Evolutionary conservation across 53 echinoderm and acorn worm genomes (phyloP), one percentile per base, ranked within the genome.

Genomic region (Echinometra lucunter): DNA sequence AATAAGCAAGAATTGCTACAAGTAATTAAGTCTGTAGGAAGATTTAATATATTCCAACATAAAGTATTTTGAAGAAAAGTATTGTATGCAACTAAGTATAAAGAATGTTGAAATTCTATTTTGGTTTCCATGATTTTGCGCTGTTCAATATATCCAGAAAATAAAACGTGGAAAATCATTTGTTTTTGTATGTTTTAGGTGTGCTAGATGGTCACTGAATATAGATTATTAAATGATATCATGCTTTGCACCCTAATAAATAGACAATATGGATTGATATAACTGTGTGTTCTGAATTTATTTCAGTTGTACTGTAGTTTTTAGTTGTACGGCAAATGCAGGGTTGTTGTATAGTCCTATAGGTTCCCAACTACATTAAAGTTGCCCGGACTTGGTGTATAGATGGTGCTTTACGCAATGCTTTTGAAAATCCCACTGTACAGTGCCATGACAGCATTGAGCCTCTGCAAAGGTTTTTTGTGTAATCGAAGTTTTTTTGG

Each of bases 111-210:
- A 58, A 37, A 21, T 34, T 89, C 3, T 89, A 58, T 89, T 58
- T 89, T 38, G 60, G 89, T 89, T 89, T 57, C 89, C 57, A 21
- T 89, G 35, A 35, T 89, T 23, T 88, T 88, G 44, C 47, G 25
- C 88, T 30, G 56, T 88, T 88, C 28, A 88, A 88, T 56, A 55
- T 88, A 56, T 60, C 91, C 66, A 91, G 63, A 91, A 28, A 30
- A 58, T 38, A 15, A 63, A 9, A 9, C 13, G 18, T n/a, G 35
- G 47, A 57, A 80, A 57, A 56, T 53, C 3, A 42, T 57, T 49
- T 56, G 16, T 93, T 93, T 93, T 93, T 93, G 57, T 93, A 94
- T 94, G 44, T 30, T 44, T 42, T 94, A 94, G 94, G 94, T 94
- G 82, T 94, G 94, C 83, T 94, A 85, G 85, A 92, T 75, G 78